Base-by-base conservation (phyloP, 2,797 vertebrate species). In the Tokudaia muenninki region DNA sequence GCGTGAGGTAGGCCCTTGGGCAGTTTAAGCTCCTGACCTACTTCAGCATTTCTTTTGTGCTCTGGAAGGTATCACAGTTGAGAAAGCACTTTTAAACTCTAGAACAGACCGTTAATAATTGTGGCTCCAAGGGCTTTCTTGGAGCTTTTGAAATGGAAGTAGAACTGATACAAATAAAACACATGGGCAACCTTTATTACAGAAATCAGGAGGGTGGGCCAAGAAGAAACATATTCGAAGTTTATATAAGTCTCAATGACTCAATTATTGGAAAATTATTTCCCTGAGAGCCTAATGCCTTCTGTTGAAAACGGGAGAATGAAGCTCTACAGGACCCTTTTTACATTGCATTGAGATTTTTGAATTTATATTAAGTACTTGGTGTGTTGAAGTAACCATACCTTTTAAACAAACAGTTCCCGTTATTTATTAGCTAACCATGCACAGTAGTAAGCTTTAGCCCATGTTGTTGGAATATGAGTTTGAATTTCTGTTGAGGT, bases 81-180 rank as follows among this genome's bases (percentile, higher is more conserved):
- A 97, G 89, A 95, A 87, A 94, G 74, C 16, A 95, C 65, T 90
- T 90, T 97, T 92, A 96, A 96, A 94, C n/a, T 96, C 77, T 78
- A 87, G 93, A 97, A 97, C 44, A 84, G 72, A n/a, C 94, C 65
- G 95, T 98, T 97, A 95, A 92, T 87, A 97, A 92, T 14, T 90
- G 82, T 94, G 90, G 50, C 92, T 98, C 96, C 82, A 67, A 83
- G 97, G 96, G 84, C n/a, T 97, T 97, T 94, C 87, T 93, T 96
- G 29, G 77, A 95, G 63, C 65, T 94, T 94, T 96, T 94, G 92
- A 97, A 94, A 95, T 94, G 87, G 63, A 97, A 79, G 90, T 41
- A 96, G 97, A 96, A 93, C 13, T 90, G 67, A 94, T 88, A 94
- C 94, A 75, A 97, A 87, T 79, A 96, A 95, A 92, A 72, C 79